Percentiles rank a stretch among this genome's conserved stretches.
These are phyloP conservation scores for Popillia japonica DNA, from an alignment of 1,140 invertebrate genomes.

Conservation along the genomic window DNA sequence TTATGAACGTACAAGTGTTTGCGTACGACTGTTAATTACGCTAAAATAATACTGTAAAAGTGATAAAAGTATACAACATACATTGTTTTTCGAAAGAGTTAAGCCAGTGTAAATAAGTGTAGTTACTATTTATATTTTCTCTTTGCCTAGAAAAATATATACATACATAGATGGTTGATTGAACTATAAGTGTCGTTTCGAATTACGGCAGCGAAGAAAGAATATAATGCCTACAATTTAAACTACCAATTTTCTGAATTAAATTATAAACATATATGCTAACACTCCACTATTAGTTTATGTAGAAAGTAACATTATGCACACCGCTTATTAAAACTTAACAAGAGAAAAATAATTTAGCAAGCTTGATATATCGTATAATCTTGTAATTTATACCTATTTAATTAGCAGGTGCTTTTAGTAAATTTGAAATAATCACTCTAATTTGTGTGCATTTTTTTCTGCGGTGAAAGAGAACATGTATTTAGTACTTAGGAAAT, in stretches of 20 bases:
- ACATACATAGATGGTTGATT: too few species aligned
- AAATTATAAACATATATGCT: conserved; percentile 4
- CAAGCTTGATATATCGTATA: neutral
- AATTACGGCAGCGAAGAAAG: too few species aligned
- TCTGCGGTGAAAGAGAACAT: neutral
- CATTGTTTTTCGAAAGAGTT: too few species aligned
- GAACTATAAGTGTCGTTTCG: too few species aligned
- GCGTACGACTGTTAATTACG: too few species aligned
- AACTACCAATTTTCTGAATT: neutral
- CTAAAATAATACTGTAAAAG: too few species aligned
- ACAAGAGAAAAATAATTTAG: neutral
- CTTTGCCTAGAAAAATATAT: too few species aligned
- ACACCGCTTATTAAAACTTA: neutral
- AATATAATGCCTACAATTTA: too few species aligned
- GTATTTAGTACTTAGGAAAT: neutral
- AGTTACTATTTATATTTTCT: too few species aligned
- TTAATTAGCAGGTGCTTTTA: neutral
- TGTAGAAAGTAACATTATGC: conserved; percentile 5
- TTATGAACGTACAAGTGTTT: too few species aligned
- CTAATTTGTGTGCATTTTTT: neutral
- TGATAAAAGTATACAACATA: too few species aligned
- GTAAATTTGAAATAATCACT: neutral
- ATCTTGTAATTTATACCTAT: neutral
- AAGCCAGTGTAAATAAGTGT: too few species aligned
- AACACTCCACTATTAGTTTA: neutral